Evolutionary conservation across 1,140 invertebrate species (phyloP), one percentile per base, ranked within the genome.

Genomic region (Pygmarrhopalites habei): DNA sequence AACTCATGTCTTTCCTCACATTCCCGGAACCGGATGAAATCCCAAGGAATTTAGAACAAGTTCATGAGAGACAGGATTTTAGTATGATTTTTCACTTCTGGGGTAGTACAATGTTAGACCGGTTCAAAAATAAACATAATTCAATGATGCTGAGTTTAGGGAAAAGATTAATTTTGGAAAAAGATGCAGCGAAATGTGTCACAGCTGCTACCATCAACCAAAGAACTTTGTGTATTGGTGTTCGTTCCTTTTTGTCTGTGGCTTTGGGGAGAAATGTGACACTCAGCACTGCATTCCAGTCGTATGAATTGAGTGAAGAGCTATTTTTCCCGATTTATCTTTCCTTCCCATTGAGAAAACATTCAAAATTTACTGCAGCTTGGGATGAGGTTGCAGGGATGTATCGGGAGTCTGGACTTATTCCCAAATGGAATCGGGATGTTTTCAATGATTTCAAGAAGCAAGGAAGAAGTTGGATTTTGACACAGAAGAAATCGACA

Each of bases 31-130:
- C 23, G 23, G 49, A 52, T 10, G 23, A 10, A 23, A 15, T 52
- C 25, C 49, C 49, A 12, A 3, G 49, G 14, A 52, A 52, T n/a
- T n/a, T 52, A 23, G 25, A 28, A 14, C 21, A 52, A n/a, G 49
- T 52, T 4, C 5, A 26, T 23, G 23, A 52, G 21, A 3, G 49
- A 2, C 19, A 25, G 14, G 49, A 52, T 28, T 25, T 52, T 29
- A 25, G 25, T 10, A 52, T 52, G 23, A 52, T 52, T 26, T 52
- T 52, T 52, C 49, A 52, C n/a, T 52, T 26, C n/a, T 52, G 49
- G 49, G 49, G 49, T 2, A 52, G 49, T 23, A 52, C 49, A 12
- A 52, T 52, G 49, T 29, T 52, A 26, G 49, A 4, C 19, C 14
- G 49, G 7, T 52, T 52, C 25, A 28, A 52, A n/a, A 52, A 52